Percentiles rank a stretch among this genome's conserved stretches.
phyloP scores from a whole-genome alignment of 1,140 invertebrate genomes.

The Drosophila lini region DNA sequence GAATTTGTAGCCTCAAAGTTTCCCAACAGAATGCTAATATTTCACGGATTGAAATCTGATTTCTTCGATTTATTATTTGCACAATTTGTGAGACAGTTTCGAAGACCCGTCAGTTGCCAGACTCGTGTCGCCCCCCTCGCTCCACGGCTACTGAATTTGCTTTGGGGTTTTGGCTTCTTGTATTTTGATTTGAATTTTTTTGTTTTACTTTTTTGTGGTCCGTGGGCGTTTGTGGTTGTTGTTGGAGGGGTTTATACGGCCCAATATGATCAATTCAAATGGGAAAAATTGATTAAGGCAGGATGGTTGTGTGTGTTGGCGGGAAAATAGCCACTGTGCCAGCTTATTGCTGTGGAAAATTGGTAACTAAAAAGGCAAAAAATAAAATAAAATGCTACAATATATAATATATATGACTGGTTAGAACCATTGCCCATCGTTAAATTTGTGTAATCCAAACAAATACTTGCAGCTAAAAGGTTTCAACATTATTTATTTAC shows the following conservation, averaged over 20 bases:
- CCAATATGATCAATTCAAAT: constrained; percentile 13
- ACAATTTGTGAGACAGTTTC: constrained; percentile 17
- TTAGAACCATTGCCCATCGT: background rate
- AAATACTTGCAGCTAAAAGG: background rate
- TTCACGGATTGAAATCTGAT: background rate
- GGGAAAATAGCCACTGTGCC: background rate
- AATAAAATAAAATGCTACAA: background rate
- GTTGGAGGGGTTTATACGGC: background rate
- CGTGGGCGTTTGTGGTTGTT: constrained; percentile 27
- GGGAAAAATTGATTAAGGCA: constrained; percentile 12
- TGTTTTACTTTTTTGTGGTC: background rate
- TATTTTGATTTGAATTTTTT: constrained; percentile 2
- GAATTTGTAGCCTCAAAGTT: background rate
- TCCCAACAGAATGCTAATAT: background rate
- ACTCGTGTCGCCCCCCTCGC: background rate
- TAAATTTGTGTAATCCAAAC: background rate
- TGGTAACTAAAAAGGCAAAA: background rate
- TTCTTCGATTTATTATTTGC: constrained; percentile 26
- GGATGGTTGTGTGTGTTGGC: background rate
- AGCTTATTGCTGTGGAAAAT: constrained; percentile 11
- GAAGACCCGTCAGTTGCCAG: background rate
- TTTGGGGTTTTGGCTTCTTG: constrained; percentile 9
- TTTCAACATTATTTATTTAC: background rate
- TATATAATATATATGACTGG: too few relatives aligned
- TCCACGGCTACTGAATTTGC: constrained; percentile 15